Evolutionary conservation across 1,140 invertebrate genomes (phyloP).

Genomic region (Ditylenchus dipsaci): DNA sequence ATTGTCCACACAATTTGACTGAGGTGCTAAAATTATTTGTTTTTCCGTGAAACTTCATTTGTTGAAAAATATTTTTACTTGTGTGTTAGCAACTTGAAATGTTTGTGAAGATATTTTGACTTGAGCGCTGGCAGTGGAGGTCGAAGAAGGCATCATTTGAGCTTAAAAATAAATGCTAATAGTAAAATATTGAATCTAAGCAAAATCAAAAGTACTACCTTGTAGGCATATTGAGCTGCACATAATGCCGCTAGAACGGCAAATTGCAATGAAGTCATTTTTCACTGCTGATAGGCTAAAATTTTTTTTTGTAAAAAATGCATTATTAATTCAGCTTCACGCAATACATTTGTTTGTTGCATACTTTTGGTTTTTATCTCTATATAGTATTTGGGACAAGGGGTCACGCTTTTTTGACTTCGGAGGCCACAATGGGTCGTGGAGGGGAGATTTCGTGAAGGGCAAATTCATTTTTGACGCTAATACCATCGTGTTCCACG

Average conservation of each 20-base stretch:
- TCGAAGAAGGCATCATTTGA: too few relatives aligned
- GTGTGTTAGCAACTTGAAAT: conserved; percentile 52
- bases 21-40: conserved; percentile 29
- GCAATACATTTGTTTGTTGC: too few relatives aligned
- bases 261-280: neutral
- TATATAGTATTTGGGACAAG: too few relatives aligned
- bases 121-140: conserved; percentile 39
- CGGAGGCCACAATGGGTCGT: too few relatives aligned
- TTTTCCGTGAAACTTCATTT: too few relatives aligned
- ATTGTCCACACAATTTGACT: conserved; percentile 55
- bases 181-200: neutral
- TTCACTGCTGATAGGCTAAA: neutral
- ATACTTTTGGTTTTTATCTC: too few relatives aligned
- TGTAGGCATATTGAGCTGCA: neutral
- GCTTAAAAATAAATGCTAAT: too few relatives aligned
- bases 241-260: neutral
- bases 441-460: too few relatives aligned
- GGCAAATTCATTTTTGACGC: too few relatives aligned
- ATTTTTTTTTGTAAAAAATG: neutral
- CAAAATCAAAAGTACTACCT: neutral
- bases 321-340: too few relatives aligned
- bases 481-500: too few relatives aligned
- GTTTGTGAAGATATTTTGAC: conserved; percentile 55
- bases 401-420: too few relatives aligned
- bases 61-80: neutral